Conservation (phyloP, 2,888 invertebrate genomes). For the Drosophila birchii region DNA sequence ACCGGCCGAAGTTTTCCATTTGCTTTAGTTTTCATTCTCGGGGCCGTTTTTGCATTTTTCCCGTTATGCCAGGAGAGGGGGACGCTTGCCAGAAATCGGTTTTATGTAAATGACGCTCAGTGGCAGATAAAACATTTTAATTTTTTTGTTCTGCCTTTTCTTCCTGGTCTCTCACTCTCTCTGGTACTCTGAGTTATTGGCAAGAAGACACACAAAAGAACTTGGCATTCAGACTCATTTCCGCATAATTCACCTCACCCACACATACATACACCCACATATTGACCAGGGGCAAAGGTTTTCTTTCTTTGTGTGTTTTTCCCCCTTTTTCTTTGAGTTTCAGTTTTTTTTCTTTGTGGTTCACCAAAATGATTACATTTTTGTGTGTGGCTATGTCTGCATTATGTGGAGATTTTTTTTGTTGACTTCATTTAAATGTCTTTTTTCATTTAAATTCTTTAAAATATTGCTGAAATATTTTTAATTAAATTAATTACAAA, state of each 20-base stretch:
- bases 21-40: slow-evolving; percentile 27
- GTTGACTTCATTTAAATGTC: neutral
- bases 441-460: neutral
- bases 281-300: slow-evolving; percentile 21
- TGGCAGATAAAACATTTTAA: slow-evolving; percentile 68
- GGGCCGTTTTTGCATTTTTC: slow-evolving; percentile 11
- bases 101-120: slow-evolving; percentile 67
- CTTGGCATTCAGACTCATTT: slow-evolving; percentile 57
- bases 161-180: neutral
- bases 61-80: slow-evolving; percentile 5
- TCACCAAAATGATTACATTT: slow-evolving; percentile 37
- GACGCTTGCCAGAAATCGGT: slow-evolving; percentile 56
- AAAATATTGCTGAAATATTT: neutral
- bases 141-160: slow-evolving; percentile 28
- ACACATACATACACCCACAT: slow-evolving; percentile 38
- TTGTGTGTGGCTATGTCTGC: slow-evolving; percentile 23
- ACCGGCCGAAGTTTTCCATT: slow-evolving; percentile 27
- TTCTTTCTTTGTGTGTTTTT: neutral
- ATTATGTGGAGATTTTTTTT: slow-evolving; percentile 11
- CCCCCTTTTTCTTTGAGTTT: neutral
- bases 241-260: slow-evolving; percentile 33
- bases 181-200: slow-evolving; percentile 67
- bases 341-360: slow-evolving; percentile 25
- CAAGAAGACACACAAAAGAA: slow-evolving; percentile 58
- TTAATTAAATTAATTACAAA: neutral